Evolutionary conservation across 2,113 vertebrate genomes (phyloP).

Genomic region (Mobula birostris): DNA sequence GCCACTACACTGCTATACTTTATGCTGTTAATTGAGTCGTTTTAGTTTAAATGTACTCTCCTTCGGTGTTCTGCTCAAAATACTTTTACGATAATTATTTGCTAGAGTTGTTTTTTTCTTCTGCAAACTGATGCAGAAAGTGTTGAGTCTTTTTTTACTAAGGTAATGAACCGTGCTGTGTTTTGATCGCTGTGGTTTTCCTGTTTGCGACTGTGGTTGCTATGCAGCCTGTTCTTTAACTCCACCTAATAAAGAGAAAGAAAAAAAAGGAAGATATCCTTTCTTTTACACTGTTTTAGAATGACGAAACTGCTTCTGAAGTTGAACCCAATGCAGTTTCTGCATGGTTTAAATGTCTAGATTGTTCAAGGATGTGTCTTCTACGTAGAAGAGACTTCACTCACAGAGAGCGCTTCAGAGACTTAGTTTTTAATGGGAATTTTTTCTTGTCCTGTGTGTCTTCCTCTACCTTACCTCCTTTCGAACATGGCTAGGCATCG

Average conservation of each 20-base stretch:
- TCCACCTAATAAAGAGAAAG: neutral
- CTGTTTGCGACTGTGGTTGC: conserved; percentile 28
- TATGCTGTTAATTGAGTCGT: conserved; percentile 82
- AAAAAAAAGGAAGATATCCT: neutral
- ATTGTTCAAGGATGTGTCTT: neutral
- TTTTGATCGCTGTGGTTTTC: conserved; percentile 32
- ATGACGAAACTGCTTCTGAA: neutral
- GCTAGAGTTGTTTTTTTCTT: neutral
- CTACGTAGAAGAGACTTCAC: too few relatives aligned
- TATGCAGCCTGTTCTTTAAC: conserved; percentile 18
- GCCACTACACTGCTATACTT: conserved; percentile 65
- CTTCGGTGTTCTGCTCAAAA: conserved; percentile 36
- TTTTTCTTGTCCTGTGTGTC: neutral
- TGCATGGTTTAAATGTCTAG: neutral
- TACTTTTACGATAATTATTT: conserved; percentile 36
- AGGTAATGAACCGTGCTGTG: conserved; percentile 18
- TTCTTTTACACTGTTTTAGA: neutral
- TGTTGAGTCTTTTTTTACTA: neutral
- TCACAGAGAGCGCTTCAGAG: neutral
- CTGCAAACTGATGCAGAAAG: conserved; percentile 28
- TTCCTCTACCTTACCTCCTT: neutral
- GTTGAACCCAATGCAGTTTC: neutral
- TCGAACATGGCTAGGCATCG: neutral
- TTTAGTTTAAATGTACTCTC: conserved; percentile 65
- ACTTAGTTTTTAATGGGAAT: neutral